These are phyloP conservation scores for Clarias magur DNA, from an alignment of 2,113 vertebrate genomes.

Conservation along the genomic window DNA sequence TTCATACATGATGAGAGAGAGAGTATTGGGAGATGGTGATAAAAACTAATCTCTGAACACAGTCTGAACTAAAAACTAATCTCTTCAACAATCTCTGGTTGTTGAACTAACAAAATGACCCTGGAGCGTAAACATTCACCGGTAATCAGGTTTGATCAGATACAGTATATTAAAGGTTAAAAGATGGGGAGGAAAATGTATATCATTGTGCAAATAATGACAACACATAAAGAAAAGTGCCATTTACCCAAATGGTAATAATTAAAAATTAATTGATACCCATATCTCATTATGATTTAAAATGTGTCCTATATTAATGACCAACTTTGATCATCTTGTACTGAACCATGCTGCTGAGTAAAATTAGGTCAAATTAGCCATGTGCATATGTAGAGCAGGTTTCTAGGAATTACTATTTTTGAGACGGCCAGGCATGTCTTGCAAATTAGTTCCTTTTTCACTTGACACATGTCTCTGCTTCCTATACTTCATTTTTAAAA, in stretches of 20 bases:
- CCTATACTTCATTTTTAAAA: background rate
- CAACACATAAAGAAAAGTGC: background rate
- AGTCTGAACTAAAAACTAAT: no score
- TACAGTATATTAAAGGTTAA: background rate
- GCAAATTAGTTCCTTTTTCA: constrained; percentile 30
- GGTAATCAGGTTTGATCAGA: constrained; percentile 9
- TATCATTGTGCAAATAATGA: constrained; percentile 3
- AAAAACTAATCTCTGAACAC: background rate
- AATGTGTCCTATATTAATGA: constrained; percentile 38
- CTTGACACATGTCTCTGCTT: background rate
- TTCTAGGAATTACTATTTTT: constrained; percentile 72
- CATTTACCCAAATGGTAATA: constrained; percentile 22
- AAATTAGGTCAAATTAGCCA: constrained; percentile 69
- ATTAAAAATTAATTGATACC: constrained; percentile 44
- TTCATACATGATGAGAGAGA: background rate
- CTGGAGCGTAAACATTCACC: background rate
- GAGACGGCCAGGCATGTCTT: constrained; percentile 64
- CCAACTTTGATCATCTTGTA: constrained; percentile 44
- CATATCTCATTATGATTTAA: constrained; percentile 41
- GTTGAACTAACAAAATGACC: background rate
- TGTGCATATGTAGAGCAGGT: constrained; percentile 71
- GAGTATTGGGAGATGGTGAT: no score
- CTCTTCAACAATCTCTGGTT: background rate
- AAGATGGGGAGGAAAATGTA: background rate
- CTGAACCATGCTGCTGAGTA: constrained; percentile 72